Evolutionary conservation across 2,888 invertebrate species (phyloP).

Genomic region (Labia minor): DNA sequence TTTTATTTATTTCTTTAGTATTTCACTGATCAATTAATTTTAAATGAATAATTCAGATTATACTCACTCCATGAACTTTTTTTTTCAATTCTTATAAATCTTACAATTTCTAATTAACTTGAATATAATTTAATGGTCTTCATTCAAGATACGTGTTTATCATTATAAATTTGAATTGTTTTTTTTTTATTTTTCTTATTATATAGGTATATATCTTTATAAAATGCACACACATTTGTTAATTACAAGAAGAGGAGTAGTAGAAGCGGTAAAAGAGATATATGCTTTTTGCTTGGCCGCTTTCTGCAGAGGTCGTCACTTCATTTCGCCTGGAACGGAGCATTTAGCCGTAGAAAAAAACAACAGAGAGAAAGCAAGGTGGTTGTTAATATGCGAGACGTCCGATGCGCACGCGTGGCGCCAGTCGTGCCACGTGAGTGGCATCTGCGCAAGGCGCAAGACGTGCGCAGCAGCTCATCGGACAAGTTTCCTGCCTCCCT

Average conservation of each 20-base stretch:
- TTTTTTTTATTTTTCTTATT: background rate
- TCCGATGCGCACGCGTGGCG: conserved; percentile 7
- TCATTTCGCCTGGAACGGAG: background rate
- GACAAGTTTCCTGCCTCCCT: too few relatives aligned
- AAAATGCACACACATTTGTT: background rate
- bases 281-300: background rate
- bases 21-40: too few relatives aligned
- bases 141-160: background rate
- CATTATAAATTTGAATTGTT: background rate
- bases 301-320: background rate
- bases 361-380: background rate
- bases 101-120: conserved; percentile 1
- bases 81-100: background rate
- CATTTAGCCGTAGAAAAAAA: background rate
- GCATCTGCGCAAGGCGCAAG: background rate
- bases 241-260: background rate
- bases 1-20: too few relatives aligned
- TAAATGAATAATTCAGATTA: background rate
- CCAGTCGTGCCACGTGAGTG: background rate
- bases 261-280: background rate
- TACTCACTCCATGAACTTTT: background rate
- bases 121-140: background rate
- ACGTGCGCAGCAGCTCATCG: background rate
- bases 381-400: conserved; percentile 13
- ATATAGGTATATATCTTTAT: too few relatives aligned